Evolutionary conservation across 1,140 invertebrate species (phyloP).

Genomic region (Drosophila obscura): DNA sequence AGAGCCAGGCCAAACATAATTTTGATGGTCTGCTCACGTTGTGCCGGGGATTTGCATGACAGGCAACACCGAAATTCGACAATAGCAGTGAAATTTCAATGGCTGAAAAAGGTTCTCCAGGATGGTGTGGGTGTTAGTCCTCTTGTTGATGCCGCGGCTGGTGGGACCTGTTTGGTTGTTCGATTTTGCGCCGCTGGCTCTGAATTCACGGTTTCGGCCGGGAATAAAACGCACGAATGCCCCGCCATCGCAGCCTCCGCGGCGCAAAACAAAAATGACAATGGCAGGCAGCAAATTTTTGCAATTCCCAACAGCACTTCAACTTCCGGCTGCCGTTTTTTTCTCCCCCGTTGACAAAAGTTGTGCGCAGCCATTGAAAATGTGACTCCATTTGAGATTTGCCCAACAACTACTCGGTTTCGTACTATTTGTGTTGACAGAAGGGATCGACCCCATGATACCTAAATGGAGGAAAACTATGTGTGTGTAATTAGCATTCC

Average conservation of each 20-base stretch:
- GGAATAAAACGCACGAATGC: slow-evolving; percentile 79
- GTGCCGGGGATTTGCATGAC: slow-evolving; percentile 57
- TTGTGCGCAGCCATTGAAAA: slow-evolving; percentile 67
- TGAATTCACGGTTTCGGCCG: slow-evolving; percentile 73
- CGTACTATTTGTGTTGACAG: neutral
- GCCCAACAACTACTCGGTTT: slow-evolving; percentile 23
- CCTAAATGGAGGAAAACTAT: neutral
- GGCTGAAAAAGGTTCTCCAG: slow-evolving; percentile 46
- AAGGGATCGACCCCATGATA: slow-evolving; percentile 12
- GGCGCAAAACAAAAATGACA: slow-evolving; percentile 76
- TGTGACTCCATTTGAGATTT: slow-evolving; percentile 81
- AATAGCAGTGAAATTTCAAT: slow-evolving; percentile 68
- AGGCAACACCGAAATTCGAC: slow-evolving; percentile 67
- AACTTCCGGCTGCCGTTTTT: slow-evolving; percentile 70
- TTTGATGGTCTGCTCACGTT: slow-evolving; percentile 62
- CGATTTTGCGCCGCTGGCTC: slow-evolving; percentile 74
- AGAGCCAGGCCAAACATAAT: slow-evolving; percentile 59
- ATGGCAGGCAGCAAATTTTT: slow-evolving; percentile 80
- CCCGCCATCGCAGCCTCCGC: slow-evolving; percentile 19
- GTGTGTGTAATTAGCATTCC: neutral
- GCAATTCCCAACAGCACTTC: slow-evolving; percentile 79
- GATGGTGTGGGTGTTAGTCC: slow-evolving; percentile 1
- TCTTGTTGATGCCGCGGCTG: slow-evolving; percentile 20
- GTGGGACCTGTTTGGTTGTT: slow-evolving; percentile 42
- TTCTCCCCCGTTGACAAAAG: slow-evolving; percentile 58